Percentiles rank a stretch among this genome's conserved stretches.
Conservation (phyloP, 1,140 invertebrate species). For the Vanessa atalanta region DNA sequence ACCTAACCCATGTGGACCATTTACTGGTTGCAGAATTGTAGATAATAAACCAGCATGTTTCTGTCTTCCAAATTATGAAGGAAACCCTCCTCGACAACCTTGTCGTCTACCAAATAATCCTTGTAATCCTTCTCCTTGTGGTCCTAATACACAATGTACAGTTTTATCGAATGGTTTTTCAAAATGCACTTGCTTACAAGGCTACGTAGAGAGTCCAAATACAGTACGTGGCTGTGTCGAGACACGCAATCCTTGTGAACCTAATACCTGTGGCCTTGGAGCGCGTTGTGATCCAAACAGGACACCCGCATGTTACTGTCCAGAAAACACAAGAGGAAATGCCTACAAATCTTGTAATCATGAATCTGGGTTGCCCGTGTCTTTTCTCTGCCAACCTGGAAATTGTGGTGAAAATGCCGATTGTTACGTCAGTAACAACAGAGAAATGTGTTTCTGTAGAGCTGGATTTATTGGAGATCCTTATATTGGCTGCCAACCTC, state of each 20-base stretch:
- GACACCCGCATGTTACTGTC: conserved; percentile 90
- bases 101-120: conserved; percentile 87
- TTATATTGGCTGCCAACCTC: conserved; percentile 85
- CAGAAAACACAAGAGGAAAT: conserved; percentile 87
- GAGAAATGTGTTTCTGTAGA: conserved; percentile 90
- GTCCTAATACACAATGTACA: conserved; percentile 92
- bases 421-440: conserved; percentile 88
- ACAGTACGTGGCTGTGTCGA: conserved; percentile 91
- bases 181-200: conserved; percentile 92
- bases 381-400: conserved; percentile 87
- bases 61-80: conserved; percentile 93
- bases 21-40: conserved; percentile 89
- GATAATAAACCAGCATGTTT: conserved; percentile 88
- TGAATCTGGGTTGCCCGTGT: conserved; percentile 78
- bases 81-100: conserved; percentile 86
- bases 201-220: conserved; percentile 92
- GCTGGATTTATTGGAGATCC: conserved; percentile 89
- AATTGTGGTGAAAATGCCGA: conserved; percentile 90
- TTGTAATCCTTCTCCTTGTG: conserved; percentile 92
- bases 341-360: conserved; percentile 86
- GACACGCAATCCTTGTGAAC: conserved; percentile 88
- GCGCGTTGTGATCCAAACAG: conserved; percentile 90
- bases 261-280: conserved; percentile 89
- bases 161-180: conserved; percentile 90
- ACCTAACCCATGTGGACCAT: conserved; percentile 91